Conservation (phyloP, 30 jellyfish, hydroid and myxozoan genomes). For the Aurelia sp. region DNA sequence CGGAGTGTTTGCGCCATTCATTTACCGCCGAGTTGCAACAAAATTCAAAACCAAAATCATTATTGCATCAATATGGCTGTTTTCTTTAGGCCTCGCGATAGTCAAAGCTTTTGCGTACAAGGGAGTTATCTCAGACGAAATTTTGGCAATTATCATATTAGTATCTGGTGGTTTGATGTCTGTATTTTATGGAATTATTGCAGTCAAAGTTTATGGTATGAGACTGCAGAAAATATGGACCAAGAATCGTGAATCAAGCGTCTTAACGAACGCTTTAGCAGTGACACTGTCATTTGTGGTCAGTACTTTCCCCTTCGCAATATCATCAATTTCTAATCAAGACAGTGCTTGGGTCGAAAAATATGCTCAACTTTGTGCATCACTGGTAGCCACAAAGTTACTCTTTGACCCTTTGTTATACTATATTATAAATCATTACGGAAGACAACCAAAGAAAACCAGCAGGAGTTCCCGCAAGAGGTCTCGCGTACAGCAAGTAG, state of each 20-base stretch:
- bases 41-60: constrained; percentile 9
- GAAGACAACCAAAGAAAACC: not conserved
- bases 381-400: constrained; percentile 24
- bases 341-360: not conserved
- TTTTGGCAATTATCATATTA: not conserved
- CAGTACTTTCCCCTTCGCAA: constrained; percentile 47
- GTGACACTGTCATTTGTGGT: constrained; percentile 42
- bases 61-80: constrained; percentile 34
- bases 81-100: not conserved
- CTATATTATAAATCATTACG: constrained; percentile 13
- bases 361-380: not conserved
- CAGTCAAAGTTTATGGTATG: not conserved
- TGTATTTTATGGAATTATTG: constrained; percentile 31
- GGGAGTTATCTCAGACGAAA: not conserved
- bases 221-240: constrained; percentile 4
- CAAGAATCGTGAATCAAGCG: constrained; percentile 16
- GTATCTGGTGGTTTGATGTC: constrained; percentile 40
- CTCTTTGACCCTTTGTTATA: constrained; percentile 42
- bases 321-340: not conserved
- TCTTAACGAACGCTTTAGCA: constrained; percentile 43
- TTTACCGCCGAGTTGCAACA: constrained; percentile 33
- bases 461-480: constrained; percentile 1
- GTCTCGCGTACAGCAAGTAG: constrained; percentile 3
- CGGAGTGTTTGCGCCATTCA: too few relatives aligned
- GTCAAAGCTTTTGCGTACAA: not conserved